phyloP scores from a whole-genome alignment of 2,888 invertebrate species.

The Drosophila putrida region DNA sequence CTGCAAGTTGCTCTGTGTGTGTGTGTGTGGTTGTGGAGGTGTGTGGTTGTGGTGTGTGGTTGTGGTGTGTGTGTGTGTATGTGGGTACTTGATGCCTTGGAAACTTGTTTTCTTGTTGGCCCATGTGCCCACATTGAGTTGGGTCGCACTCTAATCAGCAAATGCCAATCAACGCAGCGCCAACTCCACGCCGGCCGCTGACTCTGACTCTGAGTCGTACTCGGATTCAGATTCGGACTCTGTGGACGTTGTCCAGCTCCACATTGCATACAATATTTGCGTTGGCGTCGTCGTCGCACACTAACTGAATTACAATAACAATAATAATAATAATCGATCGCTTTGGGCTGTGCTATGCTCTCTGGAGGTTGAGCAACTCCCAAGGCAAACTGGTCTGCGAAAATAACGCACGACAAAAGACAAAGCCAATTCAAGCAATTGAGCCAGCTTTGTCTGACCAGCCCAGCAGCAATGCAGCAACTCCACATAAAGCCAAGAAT shows the following conservation, averaged over 20 bases:
- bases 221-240: background rate
- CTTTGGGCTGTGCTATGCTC: constrained; percentile 38
- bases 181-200: constrained; percentile 32
- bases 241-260: constrained; percentile 19
- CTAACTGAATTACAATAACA: constrained; percentile 76
- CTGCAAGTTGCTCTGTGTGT: constrained; percentile 32
- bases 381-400: constrained; percentile 83
- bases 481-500: constrained; percentile 7
- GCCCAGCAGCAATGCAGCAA: constrained; percentile 19
- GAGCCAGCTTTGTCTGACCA: constrained; percentile 21
- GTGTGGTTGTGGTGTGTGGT: constrained; percentile 33
- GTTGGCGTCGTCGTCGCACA: constrained; percentile 65
- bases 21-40: constrained; percentile 36
- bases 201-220: background rate
- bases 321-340: constrained; percentile 62
- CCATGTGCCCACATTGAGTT: constrained; percentile 55
- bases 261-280: constrained; percentile 42
- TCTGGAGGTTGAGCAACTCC: constrained; percentile 76
- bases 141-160: constrained; percentile 74
- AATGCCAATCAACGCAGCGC: constrained; percentile 70
- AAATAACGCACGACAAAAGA: constrained; percentile 38
- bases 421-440: constrained; percentile 28
- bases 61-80: constrained; percentile 48
- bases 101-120: constrained; percentile 50
- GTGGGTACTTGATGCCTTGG: constrained; percentile 61